Evolutionary conservation across 2,888 invertebrate species (phyloP), one percentile per base, ranked within the genome.

Genomic region (Brenthis ino): DNA sequence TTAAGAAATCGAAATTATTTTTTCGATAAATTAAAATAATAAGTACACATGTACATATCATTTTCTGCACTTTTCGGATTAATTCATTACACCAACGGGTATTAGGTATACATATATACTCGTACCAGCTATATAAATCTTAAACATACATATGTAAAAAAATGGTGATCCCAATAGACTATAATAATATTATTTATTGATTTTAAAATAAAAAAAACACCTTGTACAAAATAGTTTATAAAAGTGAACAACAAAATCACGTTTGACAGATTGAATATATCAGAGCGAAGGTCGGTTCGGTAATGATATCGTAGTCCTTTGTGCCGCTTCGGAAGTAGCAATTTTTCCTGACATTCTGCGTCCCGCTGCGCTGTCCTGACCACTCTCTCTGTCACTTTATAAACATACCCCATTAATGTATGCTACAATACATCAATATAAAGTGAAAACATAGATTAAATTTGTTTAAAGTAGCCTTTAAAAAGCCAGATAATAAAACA

Each of bases 331-430:
- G 69, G 70, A 67, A 74, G 73, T 70, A 85, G 75, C 76, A 76
- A 79, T 78, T 78, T 77, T 77, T 77, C 76, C 76, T 76, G 76
- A 76, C 77, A 77, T 77, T 77, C 77, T 74, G 76, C 69, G 61
- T 69, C 78, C 80, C 76, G 77, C 75, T 66, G 78, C 67, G 77
- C 70, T 69, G 75, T 70, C 76, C 74, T 73, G 70, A 58, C 72
- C 75, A 74, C 70, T 73, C 74, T 70, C 51, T 67, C 83, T 83
- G 78, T 85, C 77, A 82, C 86, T 81, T 89, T 87, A 82, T 81
- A 75, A 71, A 37, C 61, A 73, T 68, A 68, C 64, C 54, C 66
- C 11, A 68, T 16, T 28, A 48, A 60, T 67, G 24, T 64, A 64
- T 55, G 54, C 54, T 24, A 50, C n/a, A 61, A 50, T 67, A 56